phyloP scores from a whole-genome alignment of 2,888 invertebrate species.

The Therioaphis trifolii region DNA sequence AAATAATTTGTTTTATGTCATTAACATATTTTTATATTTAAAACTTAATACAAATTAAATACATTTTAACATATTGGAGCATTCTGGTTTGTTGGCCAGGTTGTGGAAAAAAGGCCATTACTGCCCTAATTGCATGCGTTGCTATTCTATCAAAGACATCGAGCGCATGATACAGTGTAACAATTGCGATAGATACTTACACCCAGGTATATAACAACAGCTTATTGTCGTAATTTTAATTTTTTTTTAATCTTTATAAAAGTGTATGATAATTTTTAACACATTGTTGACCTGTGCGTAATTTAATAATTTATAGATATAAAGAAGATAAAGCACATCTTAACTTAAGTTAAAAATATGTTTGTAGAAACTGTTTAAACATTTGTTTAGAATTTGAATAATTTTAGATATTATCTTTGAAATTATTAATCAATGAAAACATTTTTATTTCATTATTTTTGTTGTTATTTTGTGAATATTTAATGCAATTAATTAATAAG shows the following conservation, averaged over 20 bases:
- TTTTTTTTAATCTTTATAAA: not conserved
- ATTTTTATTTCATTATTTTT: not conserved
- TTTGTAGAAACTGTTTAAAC: no score
- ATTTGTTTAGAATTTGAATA: no score
- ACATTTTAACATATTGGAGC: constrained; percentile 51
- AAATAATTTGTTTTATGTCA: constrained; percentile 36
- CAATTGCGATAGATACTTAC: constrained; percentile 72
- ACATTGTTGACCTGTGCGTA: constrained; percentile 41
- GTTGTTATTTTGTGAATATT: not conserved
- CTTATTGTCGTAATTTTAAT: constrained; percentile 28
- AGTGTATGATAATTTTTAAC: constrained; percentile 4
- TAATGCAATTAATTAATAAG: no score
- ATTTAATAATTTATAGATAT: not conserved
- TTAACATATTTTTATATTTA: constrained; percentile 40
- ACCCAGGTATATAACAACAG: constrained; percentile 70
- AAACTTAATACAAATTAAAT: constrained; percentile 38
- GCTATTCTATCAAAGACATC: constrained; percentile 75
- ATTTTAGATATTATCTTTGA: not conserved
- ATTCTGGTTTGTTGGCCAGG: constrained; percentile 69
- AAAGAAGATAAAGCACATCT: not conserved
- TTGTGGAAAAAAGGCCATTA: constrained; percentile 80
- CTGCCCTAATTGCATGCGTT: constrained; percentile 79
- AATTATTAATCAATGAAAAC: not conserved
- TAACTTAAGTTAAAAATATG: no score
- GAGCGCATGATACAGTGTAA: constrained; percentile 72